Conservation (phyloP, 2,888 invertebrate species). For the Pyrgus malvae region DNA sequence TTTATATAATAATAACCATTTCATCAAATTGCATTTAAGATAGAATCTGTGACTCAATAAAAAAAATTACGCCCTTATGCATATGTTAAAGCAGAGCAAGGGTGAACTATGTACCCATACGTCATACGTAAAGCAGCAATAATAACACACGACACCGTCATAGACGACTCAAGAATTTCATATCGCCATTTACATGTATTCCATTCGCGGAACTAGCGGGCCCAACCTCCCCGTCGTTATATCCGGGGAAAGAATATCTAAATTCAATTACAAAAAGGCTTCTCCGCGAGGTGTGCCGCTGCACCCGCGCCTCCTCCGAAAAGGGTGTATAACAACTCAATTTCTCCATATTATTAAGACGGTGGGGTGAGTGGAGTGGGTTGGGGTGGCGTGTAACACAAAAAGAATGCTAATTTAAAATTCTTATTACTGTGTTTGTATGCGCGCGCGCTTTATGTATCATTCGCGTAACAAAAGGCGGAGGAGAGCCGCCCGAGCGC, state of each 20-base stretch:
- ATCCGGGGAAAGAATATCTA: slow-evolving; percentile 76
- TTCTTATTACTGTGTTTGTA: slow-evolving; percentile 78
- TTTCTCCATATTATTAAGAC: slow-evolving; percentile 80
- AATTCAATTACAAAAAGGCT: slow-evolving; percentile 82
- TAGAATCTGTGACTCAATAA: background rate
- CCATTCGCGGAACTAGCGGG: slow-evolving; percentile 62
- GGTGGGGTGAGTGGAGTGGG: slow-evolving; percentile 61
- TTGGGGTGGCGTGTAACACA: slow-evolving; percentile 71
- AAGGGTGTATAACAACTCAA: slow-evolving; percentile 81
- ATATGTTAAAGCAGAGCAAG: slow-evolving; percentile 2
- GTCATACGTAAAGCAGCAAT: slow-evolving; percentile 46
- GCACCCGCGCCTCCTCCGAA: slow-evolving; percentile 75
- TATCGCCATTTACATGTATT: slow-evolving; percentile 50
- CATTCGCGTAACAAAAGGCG: slow-evolving; percentile 74
- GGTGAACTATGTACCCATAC: slow-evolving; percentile 35
- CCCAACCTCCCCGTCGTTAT: slow-evolving; percentile 64
- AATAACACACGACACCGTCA: slow-evolving; percentile 51
- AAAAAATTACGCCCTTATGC: slow-evolving; percentile 1
- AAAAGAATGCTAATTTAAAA: slow-evolving; percentile 82
- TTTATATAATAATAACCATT: too few species aligned
- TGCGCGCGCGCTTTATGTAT: slow-evolving; percentile 80
- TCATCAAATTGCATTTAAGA: background rate
- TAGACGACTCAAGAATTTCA: slow-evolving; percentile 63
- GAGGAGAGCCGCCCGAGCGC: slow-evolving; percentile 73
- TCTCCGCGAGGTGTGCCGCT: slow-evolving; percentile 70